Conservation (phyloP, 2,888 invertebrate species). For the Aphrophora alni region DNA sequence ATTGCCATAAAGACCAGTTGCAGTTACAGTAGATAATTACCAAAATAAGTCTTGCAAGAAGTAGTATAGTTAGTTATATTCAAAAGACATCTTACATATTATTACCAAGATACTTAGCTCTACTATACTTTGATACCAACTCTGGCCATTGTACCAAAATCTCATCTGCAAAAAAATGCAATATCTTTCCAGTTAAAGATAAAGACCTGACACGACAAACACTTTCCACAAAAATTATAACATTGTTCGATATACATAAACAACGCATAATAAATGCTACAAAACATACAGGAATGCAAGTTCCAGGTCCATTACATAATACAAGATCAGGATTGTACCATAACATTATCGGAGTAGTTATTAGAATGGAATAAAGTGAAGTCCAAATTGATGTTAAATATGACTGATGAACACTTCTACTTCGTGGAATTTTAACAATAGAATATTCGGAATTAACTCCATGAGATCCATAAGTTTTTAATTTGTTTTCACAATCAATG, state of each 20-base stretch:
- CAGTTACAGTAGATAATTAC: no score
- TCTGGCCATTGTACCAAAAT: slow-evolving; percentile 94
- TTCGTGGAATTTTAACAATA: slow-evolving; percentile 75
- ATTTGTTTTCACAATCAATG: slow-evolving; percentile 53
- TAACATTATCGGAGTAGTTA: slow-evolving; percentile 72
- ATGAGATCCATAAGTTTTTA: slow-evolving; percentile 52
- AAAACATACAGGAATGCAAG: slow-evolving; percentile 90
- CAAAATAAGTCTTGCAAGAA: no score
- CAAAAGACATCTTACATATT: no score
- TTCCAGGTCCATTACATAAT: slow-evolving; percentile 95
- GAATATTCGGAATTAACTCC: slow-evolving; percentile 57
- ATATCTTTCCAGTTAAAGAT: slow-evolving; percentile 87
- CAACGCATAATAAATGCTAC: slow-evolving; percentile 77
- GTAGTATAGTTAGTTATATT: no score
- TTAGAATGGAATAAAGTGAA: slow-evolving; percentile 74
- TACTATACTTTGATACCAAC: slow-evolving; percentile 69
- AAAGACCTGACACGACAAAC: slow-evolving; percentile 90
- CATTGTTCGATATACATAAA: slow-evolving; percentile 68
- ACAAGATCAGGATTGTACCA: slow-evolving; percentile 78
- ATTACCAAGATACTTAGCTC: slow-evolving; percentile 79
- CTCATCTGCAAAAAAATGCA: slow-evolving; percentile 82
- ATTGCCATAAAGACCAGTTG: no score
- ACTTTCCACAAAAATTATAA: slow-evolving; percentile 93
- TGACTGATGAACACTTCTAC: slow-evolving; percentile 87
- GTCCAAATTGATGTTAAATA: slow-evolving; percentile 80